Evolutionary conservation across 2,113 vertebrate genomes (phyloP).

Genomic region (Chitala chitala): DNA sequence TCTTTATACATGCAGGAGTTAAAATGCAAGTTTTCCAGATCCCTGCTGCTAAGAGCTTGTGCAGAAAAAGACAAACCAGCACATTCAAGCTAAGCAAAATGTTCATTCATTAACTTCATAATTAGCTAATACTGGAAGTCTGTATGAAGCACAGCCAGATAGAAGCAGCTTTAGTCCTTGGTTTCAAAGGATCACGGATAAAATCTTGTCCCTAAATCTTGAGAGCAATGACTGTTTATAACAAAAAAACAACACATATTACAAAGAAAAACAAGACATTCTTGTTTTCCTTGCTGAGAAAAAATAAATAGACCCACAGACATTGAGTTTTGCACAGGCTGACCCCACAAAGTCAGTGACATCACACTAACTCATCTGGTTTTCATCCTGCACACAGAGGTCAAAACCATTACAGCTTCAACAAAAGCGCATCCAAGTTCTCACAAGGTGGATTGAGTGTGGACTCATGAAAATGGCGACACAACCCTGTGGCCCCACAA

Average conservation of each 20-base stretch:
- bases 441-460: background rate
- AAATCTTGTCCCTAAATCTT: background rate
- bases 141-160: no score
- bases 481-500: background rate
- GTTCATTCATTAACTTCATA: background rate
- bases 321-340: background rate
- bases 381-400: background rate
- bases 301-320: background rate
- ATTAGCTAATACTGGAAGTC: background rate
- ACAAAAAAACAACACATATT: no score
- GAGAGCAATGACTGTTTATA: background rate
- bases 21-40: background rate
- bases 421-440: background rate
- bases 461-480: background rate
- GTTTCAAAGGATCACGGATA: no score
- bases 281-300: background rate
- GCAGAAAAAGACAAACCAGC: background rate
- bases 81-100: background rate
- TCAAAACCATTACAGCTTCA: background rate
- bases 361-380: conserved; percentile 5
- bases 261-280: background rate
- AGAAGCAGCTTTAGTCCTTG: no score
- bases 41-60: background rate
- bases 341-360: background rate
- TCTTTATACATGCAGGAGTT: no score